Percentiles rank a stretch among this genome's conserved stretches.
These are phyloP conservation scores for Halcyon senegalensis DNA, from an alignment of 2,113 vertebrate genomes.

Conservation along the genomic window DNA sequence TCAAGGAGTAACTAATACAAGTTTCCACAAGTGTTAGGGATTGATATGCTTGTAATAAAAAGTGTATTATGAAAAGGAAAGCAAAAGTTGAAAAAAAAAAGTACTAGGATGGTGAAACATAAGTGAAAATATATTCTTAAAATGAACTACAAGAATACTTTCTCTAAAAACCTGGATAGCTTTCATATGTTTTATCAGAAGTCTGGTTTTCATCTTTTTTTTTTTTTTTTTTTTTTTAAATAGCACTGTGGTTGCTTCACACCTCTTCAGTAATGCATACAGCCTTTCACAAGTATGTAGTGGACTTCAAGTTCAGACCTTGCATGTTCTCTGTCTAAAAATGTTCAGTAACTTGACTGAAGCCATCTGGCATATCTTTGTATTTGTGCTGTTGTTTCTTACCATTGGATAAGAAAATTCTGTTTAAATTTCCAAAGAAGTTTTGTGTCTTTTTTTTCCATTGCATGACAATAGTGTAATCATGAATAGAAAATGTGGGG, in stretches of 20 bases:
- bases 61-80: neutral
- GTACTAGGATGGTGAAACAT: neutral
- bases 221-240: neutral
- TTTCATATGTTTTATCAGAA: neutral
- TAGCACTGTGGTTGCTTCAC: neutral
- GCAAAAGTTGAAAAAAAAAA: neutral
- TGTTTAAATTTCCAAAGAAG: neutral
- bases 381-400: neutral
- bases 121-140: neutral
- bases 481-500: neutral
- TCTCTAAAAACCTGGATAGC: neutral
- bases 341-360: neutral
- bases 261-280: conserved; percentile 24
- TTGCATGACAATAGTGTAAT: neutral
- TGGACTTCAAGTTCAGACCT: neutral
- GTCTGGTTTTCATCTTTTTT: neutral
- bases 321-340: conserved; percentile 16
- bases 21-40: neutral
- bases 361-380: conserved; percentile 24
- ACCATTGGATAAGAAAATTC: neutral
- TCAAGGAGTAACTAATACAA: neutral
- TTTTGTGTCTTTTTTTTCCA: neutral
- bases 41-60: neutral
- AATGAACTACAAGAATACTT: neutral
- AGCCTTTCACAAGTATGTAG: conserved; percentile 7